These are phyloP conservation scores for Schizotus pectinicornis DNA, from an alignment of 2,888 invertebrate species.

Conservation along the genomic window DNA sequence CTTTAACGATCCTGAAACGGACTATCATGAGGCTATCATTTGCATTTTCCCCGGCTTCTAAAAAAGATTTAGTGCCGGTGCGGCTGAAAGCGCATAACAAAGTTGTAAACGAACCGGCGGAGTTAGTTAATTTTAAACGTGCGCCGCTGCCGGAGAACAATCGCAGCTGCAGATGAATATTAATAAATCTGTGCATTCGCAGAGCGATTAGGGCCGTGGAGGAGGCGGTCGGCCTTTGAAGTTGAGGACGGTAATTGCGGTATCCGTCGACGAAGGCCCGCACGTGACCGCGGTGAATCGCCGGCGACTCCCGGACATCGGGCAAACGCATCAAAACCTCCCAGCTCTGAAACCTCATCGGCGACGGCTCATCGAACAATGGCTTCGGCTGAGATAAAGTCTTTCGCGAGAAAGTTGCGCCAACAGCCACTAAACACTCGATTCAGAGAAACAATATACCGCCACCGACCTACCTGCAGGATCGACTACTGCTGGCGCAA, in stretches of 20 bases:
- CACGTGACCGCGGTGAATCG: slow-evolving; percentile 55
- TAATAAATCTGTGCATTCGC: slow-evolving; percentile 51
- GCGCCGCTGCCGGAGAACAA: slow-evolving; percentile 34
- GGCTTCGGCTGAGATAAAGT: too few species aligned
- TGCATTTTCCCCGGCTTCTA: slow-evolving; percentile 1
- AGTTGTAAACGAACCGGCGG: slow-evolving; percentile 24
- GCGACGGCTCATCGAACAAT: too few species aligned
- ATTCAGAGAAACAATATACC: too few species aligned
- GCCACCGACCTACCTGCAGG: too few species aligned
- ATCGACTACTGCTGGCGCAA: too few species aligned
- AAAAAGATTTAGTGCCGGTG: slow-evolving; percentile 11
- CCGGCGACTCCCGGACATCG: slow-evolving; percentile 49
- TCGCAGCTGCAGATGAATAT: slow-evolving; percentile 48
- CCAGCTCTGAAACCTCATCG: too few species aligned
- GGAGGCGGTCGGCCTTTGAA: slow-evolving; percentile 45
- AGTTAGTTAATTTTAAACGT: slow-evolving; percentile 40
- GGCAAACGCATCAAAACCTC: slow-evolving; percentile 21
- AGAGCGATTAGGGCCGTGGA: slow-evolving; percentile 48
- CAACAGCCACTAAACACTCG: too few species aligned
- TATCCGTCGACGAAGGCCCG: slow-evolving; percentile 50
- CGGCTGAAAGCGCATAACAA: slow-evolving; percentile 23
- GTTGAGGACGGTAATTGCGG: slow-evolving; percentile 45
- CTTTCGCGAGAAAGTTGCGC: too few species aligned
- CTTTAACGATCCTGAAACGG: too few species aligned
- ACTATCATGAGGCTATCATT: too few species aligned